Conservation (phyloP, 2,113 vertebrate genomes). For the Zeus faber region DNA sequence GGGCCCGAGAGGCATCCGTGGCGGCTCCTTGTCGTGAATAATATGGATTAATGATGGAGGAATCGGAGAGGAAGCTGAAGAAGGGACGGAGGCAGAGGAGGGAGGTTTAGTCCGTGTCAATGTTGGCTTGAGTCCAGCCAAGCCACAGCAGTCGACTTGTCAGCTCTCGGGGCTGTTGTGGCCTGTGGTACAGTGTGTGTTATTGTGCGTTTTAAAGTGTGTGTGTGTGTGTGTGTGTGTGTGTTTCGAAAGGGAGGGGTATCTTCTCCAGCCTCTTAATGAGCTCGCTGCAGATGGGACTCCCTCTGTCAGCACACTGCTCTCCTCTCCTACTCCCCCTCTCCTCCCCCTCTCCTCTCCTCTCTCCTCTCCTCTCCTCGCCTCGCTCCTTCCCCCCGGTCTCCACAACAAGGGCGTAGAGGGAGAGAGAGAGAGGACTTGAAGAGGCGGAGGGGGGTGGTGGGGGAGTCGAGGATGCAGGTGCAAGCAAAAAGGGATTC, state of each 20-base stretch:
- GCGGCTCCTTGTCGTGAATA: too few relatives aligned
- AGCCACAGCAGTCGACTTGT: conserved; percentile 16
- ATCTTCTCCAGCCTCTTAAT: conserved; percentile 57
- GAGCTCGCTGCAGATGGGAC: conserved; percentile 63
- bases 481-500: conserved; percentile 24
- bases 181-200: too few relatives aligned
- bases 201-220: conserved; percentile 8
- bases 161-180: background rate
- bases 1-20: too few relatives aligned
- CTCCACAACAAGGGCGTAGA: conserved; percentile 23
- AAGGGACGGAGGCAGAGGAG: conserved; percentile 17
- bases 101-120: conserved; percentile 33
- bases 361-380: conserved; percentile 6
- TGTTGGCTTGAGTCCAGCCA: conserved; percentile 38
- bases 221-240: conserved; percentile 16
- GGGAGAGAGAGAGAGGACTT: conserved; percentile 12
- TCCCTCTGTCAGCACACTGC: conserved; percentile 56
- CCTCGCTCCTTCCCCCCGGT: conserved; percentile 12
- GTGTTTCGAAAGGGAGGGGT: conserved; percentile 23
- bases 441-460: background rate
- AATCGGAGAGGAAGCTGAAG: conserved; percentile 20
- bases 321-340: conserved; percentile 21
- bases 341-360: conserved; percentile 27
- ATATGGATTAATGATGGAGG: too few relatives aligned
- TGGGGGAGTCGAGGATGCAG: conserved; percentile 25